phyloP scores from a whole-genome alignment of 2,888 invertebrate species.

The Tryphoninae sp. region DNA sequence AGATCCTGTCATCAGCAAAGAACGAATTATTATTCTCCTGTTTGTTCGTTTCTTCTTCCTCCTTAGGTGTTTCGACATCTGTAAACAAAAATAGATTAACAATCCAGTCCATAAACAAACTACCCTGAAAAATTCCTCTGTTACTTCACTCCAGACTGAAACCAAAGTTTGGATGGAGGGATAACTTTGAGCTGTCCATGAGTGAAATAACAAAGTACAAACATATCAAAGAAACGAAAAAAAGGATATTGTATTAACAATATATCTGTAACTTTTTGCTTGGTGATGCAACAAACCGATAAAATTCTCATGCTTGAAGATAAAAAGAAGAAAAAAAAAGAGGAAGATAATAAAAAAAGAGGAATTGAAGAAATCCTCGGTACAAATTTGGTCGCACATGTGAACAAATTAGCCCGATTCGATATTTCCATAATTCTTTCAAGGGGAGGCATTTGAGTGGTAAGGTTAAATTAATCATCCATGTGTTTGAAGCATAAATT shows the following conservation, averaged over 20 bases:
- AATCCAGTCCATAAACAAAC: background rate
- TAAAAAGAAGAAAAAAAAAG: background rate
- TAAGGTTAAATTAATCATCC: slow-evolving; percentile 1
- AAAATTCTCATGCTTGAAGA: slow-evolving; percentile 37
- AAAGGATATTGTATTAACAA: too few relatives aligned
- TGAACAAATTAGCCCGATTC: background rate
- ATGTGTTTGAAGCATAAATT: background rate
- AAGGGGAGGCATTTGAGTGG: background rate
- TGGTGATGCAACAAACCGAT: background rate
- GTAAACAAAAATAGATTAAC: slow-evolving; percentile 64
- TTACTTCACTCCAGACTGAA: slow-evolving; percentile 45
- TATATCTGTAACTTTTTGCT: background rate
- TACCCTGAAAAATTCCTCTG: slow-evolving; percentile 38
- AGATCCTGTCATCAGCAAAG: slow-evolving; percentile 67
- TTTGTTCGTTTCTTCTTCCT: slow-evolving; percentile 61
- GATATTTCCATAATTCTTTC: background rate
- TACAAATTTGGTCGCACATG: background rate
- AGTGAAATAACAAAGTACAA: slow-evolving; percentile 53
- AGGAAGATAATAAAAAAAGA: background rate
- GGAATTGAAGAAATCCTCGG: background rate
- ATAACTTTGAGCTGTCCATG: slow-evolving; percentile 54
- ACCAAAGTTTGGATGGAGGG: slow-evolving; percentile 28
- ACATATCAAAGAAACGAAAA: background rate
- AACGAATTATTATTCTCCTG: slow-evolving; percentile 78
- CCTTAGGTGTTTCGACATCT: slow-evolving; percentile 69